These are phyloP conservation scores for Drosophila testacea DNA, from an alignment of 2,888 invertebrate species.

Conservation along the genomic window DNA sequence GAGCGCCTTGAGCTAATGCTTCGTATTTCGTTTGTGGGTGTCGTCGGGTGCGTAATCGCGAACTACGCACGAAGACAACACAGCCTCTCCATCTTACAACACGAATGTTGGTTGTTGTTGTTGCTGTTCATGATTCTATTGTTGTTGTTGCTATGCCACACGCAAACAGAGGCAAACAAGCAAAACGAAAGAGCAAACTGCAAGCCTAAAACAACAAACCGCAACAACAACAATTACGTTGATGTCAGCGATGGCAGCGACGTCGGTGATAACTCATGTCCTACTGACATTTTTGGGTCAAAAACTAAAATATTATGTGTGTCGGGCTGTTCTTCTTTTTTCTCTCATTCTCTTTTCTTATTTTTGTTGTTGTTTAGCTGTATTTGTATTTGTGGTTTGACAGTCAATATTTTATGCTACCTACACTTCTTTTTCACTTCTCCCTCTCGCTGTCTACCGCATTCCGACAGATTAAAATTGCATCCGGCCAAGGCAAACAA, in stretches of 20 bases:
- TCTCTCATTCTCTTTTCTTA: no score
- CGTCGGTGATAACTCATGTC: constrained; percentile 79
- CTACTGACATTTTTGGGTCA: constrained; percentile 82
- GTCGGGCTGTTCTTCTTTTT: constrained; percentile 10
- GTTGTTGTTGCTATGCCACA: constrained; percentile 56
- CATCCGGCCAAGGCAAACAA: constrained; percentile 76
- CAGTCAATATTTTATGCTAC: constrained; percentile 74
- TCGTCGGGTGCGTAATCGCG: constrained; percentile 44
- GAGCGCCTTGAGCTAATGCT: constrained; percentile 43
- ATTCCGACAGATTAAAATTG: constrained; percentile 78
- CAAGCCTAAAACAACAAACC: constrained; percentile 73
- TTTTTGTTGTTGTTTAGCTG: constrained; percentile 31
- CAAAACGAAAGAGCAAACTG: constrained; percentile 73
- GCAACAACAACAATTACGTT: constrained; percentile 56
- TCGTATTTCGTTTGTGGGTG: constrained; percentile 40
- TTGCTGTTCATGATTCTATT: constrained; percentile 31
- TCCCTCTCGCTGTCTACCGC: constrained; percentile 26
- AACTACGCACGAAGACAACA: constrained; percentile 51
- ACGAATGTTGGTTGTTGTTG: constrained; percentile 2
- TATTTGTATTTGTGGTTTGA: constrained; percentile 69
- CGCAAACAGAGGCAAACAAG: constrained; percentile 69
- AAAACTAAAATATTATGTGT: constrained; percentile 78
- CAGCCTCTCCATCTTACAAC: constrained; percentile 28
- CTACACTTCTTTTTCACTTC: constrained; percentile 10
- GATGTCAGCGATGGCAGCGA: constrained; percentile 59